Conservation (phyloP, 2,113 vertebrate genomes). For the Okapia johnstoni region DNA sequence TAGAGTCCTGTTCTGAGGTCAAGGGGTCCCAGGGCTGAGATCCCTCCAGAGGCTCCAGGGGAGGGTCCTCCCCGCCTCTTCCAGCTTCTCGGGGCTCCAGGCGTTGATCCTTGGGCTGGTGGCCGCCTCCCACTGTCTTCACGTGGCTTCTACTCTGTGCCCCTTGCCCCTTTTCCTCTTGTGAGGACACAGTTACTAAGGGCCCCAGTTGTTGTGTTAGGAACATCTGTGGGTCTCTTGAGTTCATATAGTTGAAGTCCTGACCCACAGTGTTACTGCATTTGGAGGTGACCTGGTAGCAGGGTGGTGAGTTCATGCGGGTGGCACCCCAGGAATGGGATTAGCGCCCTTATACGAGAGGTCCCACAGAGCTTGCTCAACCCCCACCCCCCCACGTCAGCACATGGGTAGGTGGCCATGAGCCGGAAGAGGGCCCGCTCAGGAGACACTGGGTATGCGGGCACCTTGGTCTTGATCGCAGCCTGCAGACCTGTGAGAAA, state of each 20-base stretch:
- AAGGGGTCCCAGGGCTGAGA: too few relatives aligned
- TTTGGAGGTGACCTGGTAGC: background rate
- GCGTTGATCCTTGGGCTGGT: rapidly evolving
- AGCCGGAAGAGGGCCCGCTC: too few relatives aligned
- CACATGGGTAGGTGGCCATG: rapidly evolving
- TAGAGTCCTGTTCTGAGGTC: too few relatives aligned
- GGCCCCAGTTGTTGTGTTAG: background rate
- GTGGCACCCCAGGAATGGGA: background rate
- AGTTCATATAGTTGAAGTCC: background rate
- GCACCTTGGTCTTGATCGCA: rapidly evolving
- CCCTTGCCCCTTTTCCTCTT: background rate
- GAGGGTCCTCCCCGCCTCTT: background rate
- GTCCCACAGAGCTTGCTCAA: background rate
- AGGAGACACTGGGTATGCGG: too few relatives aligned
- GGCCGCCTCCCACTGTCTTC: background rate
- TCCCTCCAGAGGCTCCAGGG: background rate
- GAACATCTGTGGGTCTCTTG: background rate
- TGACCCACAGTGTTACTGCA: background rate
- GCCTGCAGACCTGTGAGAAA: background rate
- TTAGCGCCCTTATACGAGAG: background rate
- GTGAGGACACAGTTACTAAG: background rate
- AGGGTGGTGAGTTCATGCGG: background rate
- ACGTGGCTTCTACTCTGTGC: background rate
- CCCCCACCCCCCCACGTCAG: rapidly evolving
- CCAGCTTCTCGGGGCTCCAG: background rate